A percentile compares a stretch with the other conserved stretches of the same genome.
Evolutionary conservation across 2,888 invertebrate genomes (phyloP).

Genomic region (Aricia artaxerxes): DNA sequence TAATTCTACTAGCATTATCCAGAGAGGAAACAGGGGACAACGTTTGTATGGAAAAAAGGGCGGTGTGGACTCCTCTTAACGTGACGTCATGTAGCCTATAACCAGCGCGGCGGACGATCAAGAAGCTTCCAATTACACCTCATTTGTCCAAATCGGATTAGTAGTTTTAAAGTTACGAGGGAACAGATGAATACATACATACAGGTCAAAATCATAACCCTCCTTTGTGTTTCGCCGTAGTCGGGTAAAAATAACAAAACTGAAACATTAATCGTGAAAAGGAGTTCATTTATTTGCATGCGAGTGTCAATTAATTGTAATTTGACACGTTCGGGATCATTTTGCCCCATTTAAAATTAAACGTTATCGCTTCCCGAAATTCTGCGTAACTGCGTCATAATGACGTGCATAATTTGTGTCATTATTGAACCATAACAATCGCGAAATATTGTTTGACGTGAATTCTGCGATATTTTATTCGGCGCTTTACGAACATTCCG

Average conservation of each 20-base stretch:
- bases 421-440: constrained; percentile 5
- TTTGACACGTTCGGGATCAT: constrained; percentile 13
- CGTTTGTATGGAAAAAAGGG: too few relatives aligned
- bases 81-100: too few relatives aligned
- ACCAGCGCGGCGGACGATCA: too few relatives aligned
- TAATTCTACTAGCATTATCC: too few relatives aligned
- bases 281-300: constrained; percentile 4
- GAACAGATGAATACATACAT: too few relatives aligned
- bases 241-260: background rate
- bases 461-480: constrained; percentile 1
- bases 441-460: background rate
- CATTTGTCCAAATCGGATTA: too few relatives aligned
- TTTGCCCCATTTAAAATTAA: constrained; percentile 20
- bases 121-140: too few relatives aligned
- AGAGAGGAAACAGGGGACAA: too few relatives aligned
- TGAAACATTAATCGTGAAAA: background rate
- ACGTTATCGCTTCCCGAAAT: constrained; percentile 3
- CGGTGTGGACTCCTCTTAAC: too few relatives aligned
- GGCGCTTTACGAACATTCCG: background rate
- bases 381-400: constrained; percentile 5
- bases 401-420: constrained; percentile 11
- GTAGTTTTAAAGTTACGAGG: too few relatives aligned
- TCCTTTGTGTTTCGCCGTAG: too few relatives aligned
- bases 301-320: constrained; percentile 21
- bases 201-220: too few relatives aligned